phyloP scores from a whole-genome alignment of 2,113 vertebrate species.

The Nansenia antarctica region DNA sequence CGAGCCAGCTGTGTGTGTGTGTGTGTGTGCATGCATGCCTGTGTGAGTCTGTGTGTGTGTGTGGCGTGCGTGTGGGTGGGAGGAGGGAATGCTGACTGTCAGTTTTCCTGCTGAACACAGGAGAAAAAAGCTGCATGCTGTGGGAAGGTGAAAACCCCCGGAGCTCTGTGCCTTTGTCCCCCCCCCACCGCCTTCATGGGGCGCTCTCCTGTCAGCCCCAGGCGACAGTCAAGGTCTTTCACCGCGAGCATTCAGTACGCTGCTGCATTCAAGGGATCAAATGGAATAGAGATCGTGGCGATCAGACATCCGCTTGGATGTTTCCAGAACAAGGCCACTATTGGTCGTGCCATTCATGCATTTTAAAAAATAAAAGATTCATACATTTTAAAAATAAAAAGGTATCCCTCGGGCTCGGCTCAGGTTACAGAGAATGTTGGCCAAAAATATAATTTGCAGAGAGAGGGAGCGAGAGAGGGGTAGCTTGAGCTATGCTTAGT shows the following conservation, averaged over 20 bases:
- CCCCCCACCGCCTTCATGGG: background rate
- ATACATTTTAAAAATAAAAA: background rate
- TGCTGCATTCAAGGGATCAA: too few species aligned
- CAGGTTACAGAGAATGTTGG: background rate
- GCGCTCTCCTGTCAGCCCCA: too few species aligned
- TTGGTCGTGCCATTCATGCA: background rate
- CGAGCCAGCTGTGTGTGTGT: slow-evolving; percentile 16
- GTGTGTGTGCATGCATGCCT: background rate
- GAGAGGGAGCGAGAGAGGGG: background rate
- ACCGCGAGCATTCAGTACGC: too few species aligned
- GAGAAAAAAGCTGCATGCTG: slow-evolving; percentile 41
- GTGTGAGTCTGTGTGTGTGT: too few species aligned
- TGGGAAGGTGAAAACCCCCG: slow-evolving; percentile 35
- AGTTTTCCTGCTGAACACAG: slow-evolving; percentile 66
- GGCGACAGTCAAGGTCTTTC: too few species aligned
- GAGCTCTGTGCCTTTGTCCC: background rate
- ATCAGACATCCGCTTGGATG: too few species aligned
- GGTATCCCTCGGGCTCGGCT: background rate
- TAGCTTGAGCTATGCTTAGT: slow-evolving; percentile 31
- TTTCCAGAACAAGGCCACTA: too few species aligned
- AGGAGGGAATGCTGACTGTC: slow-evolving; percentile 66
- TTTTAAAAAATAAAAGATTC: background rate
- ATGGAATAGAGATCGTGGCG: too few species aligned
- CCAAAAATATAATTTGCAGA: background rate
- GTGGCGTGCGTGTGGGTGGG: background rate